phyloP scores from a whole-genome alignment of 37 sponge, comb jelly and placozoan genomes.

The Beroe ovata region DNA sequence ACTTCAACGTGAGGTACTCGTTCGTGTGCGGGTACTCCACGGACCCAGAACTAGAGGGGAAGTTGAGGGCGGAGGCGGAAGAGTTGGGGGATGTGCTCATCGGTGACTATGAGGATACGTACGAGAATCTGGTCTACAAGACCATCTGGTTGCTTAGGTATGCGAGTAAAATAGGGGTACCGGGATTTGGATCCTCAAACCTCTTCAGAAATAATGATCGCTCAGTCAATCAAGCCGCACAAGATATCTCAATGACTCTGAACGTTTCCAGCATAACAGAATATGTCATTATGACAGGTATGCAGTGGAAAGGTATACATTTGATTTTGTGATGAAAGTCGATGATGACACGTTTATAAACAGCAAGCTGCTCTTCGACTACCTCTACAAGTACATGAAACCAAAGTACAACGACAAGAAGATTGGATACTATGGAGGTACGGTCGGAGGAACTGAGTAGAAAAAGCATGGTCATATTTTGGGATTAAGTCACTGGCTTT shows the following conservation, averaged over 20 bases:
- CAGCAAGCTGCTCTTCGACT: slow-evolving; percentile 11
- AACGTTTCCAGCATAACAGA: no score
- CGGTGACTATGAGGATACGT: slow-evolving; percentile 60
- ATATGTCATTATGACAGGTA: slow-evolving; percentile 65
- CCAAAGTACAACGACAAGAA: slow-evolving; percentile 33
- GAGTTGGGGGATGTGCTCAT: slow-evolving; percentile 38
- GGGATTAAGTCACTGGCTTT: no score
- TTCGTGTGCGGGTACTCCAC: slow-evolving; percentile 51
- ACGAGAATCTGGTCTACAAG: slow-evolving; percentile 58
- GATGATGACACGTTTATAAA: slow-evolving; percentile 64
- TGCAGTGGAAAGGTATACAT: slow-evolving; percentile 48
- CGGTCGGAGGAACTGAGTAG: no score
- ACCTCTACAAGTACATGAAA: slow-evolving; percentile 56
- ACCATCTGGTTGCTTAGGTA: slow-evolving; percentile 63
- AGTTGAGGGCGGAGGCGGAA: slow-evolving; percentile 23
- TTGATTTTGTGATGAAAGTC: slow-evolving; percentile 37
- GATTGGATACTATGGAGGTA: slow-evolving; percentile 53
- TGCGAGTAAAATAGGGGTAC: no score
- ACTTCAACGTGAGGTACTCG: slow-evolving; percentile 21
- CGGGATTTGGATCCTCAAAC: no score
- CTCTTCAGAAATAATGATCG: no score
- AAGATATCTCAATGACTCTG: no score
- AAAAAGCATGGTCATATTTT: no score
- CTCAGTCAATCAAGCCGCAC: no score
- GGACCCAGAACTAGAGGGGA: neutral